Base-by-base conservation (phyloP, 64 coral and sea anemone species). In the Montipora efflorescens region DNA sequence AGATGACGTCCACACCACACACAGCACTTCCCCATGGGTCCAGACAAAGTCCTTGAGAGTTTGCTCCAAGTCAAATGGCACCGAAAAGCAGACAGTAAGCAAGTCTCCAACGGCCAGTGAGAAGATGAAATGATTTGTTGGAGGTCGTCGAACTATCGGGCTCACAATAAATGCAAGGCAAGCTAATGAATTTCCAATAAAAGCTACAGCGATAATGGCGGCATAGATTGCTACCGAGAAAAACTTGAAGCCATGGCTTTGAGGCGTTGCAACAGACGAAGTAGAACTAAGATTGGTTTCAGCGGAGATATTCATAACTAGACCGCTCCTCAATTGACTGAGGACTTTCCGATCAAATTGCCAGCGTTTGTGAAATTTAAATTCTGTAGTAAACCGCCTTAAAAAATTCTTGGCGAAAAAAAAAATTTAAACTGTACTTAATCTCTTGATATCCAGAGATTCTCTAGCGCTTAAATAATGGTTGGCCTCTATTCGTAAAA, bases 41-140 rank as follows among this genome's bases (percentile, higher is more conserved):
- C 96, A 98, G 44, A 50, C 25, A 23, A 79, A 72, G 75, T 77
- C 53, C 3, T 85, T 94, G 25, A 98, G 19, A 50, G 84, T 75
- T 76, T 95, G 93, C 7, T 98, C 96, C 43, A 94, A 79, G n/a
- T 98, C 96, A 67, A 98, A 95, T 8, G 96, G 93, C 8, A 93
- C 51, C 22, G 74, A n/a, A 13, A 93, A 22, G 19, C 83, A 88
- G 0, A 76, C 84, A 0, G 92, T 93, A 4, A 93, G 75, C 48
- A 93, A 19, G 44, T 93, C 92, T 11, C 83, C 78, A 8, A 93
- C 45, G 12, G 92, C 92, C 2, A 93, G 47, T 14, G 92, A 93
- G 48, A 93, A 70, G 8, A 93, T 87, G 47, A 93, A 93, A 80
- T 93, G 87, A 66, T 93, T 93, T 2, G 92, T 88, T 6, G 92